Conservation (phyloP, 2,797 vertebrate genomes). For the Tragopan temminckii region DNA sequence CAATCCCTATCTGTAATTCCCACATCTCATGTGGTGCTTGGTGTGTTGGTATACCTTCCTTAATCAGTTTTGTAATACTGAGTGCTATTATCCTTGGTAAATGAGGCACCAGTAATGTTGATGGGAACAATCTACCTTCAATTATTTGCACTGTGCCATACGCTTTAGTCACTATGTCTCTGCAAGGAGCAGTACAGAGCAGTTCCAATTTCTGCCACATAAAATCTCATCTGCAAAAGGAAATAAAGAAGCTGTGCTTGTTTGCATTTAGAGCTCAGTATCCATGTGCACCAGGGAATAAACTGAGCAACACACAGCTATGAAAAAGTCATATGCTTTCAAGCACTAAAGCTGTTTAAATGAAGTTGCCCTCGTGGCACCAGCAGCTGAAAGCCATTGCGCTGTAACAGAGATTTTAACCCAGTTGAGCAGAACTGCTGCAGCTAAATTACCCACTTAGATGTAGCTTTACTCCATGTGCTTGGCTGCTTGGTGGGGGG, state of each 20-base stretch:
- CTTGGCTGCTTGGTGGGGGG: background rate
- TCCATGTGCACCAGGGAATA: background rate
- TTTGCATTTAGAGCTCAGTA: background rate
- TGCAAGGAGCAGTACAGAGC: background rate
- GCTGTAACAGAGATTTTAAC: background rate
- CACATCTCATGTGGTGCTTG: background rate
- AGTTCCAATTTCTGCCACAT: background rate
- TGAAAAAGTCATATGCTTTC: background rate
- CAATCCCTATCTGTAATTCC: background rate
- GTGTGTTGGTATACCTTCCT: background rate
- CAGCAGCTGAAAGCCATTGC: background rate
- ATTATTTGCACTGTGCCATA: background rate
- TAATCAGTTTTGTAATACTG: background rate
- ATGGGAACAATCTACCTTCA: background rate
- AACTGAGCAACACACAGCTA: background rate
- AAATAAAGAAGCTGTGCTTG: background rate
- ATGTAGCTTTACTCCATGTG: background rate
- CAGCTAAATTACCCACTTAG: background rate
- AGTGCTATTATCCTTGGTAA: background rate
- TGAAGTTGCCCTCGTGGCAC: constrained; percentile 11
- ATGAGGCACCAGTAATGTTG: background rate
- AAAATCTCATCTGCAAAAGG: background rate
- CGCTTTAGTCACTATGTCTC: background rate
- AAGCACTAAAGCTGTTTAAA: constrained; percentile 61
- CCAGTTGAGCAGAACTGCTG: background rate